phyloP scores from a whole-genome alignment of 2,113 vertebrate genomes.

The Sander vitreus region DNA sequence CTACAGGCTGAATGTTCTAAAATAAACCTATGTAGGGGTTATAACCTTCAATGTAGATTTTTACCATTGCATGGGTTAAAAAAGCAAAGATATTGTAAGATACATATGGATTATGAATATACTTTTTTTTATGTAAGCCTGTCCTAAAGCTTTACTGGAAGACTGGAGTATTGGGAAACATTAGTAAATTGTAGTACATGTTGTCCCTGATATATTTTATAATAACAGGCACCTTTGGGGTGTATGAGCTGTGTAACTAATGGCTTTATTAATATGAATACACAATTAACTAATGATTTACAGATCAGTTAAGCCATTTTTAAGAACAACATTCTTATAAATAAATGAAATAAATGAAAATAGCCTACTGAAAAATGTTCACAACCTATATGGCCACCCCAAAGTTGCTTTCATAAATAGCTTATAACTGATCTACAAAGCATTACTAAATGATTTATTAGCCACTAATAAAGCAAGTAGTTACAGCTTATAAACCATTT shows the following conservation, averaged over 20 bases:
- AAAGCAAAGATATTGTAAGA: not conserved
- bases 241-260: not conserved
- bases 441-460: not conserved
- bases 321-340: not conserved
- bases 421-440: not conserved
- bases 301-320: not conserved
- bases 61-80: not conserved
- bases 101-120: not conserved
- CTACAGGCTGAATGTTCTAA: not conserved
- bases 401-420: not conserved
- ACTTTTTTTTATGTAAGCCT: not conserved
- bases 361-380: no score
- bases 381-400: not conserved
- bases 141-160: not conserved
- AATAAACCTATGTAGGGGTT: not conserved
- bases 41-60: not conserved
- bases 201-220: not conserved
- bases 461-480: not conserved
- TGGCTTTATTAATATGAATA: not conserved
- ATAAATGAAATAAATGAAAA: no score
- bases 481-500: not conserved
- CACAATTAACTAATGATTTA: not conserved
- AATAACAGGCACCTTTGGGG: not conserved
- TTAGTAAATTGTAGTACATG: not conserved
- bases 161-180: not conserved